Conservation (phyloP, 2,888 invertebrate species). For the Antheraea assamensis region DNA sequence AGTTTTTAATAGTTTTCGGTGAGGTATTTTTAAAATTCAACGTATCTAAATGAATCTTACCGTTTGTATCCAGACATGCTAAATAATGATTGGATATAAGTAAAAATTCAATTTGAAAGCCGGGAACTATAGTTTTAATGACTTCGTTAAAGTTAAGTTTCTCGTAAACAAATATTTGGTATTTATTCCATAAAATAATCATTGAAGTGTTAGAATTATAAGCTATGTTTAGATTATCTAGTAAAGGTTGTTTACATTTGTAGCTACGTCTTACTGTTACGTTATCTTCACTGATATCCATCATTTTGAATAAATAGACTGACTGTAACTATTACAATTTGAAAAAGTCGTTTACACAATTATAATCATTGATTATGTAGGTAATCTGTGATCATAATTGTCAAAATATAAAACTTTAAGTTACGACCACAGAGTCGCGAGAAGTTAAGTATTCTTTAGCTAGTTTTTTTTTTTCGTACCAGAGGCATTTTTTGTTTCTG, state of each 20-base stretch:
- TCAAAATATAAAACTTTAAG: too few species aligned
- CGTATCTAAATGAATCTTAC: conserved; percentile 53
- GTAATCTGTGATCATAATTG: too few species aligned
- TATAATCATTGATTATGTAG: too few species aligned
- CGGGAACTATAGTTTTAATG: conserved; percentile 47
- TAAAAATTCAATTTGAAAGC: conserved; percentile 52
- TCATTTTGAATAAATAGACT: conserved; percentile 21
- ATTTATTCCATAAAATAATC: conserved; percentile 65
- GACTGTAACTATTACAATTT: conserved; percentile 31
- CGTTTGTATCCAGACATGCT: conserved; percentile 55
- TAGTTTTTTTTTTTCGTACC: too few species aligned
- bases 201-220: conserved; percentile 45
- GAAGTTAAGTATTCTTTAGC: too few species aligned
- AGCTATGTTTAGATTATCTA: conserved; percentile 52
- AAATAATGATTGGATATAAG: conserved; percentile 53
- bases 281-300: neutral
- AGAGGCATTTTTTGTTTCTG: too few species aligned
- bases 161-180: conserved; percentile 66
- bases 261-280: conserved; percentile 44
- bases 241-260: conserved; percentile 44
- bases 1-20: conserved; percentile 51
- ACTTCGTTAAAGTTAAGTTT: conserved; percentile 45
- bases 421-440: too few species aligned
- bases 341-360: neutral
- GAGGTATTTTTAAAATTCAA: conserved; percentile 57